Conservation (phyloP, 2,113 vertebrate genomes). For the Heteronetta atricapilla region DNA sequence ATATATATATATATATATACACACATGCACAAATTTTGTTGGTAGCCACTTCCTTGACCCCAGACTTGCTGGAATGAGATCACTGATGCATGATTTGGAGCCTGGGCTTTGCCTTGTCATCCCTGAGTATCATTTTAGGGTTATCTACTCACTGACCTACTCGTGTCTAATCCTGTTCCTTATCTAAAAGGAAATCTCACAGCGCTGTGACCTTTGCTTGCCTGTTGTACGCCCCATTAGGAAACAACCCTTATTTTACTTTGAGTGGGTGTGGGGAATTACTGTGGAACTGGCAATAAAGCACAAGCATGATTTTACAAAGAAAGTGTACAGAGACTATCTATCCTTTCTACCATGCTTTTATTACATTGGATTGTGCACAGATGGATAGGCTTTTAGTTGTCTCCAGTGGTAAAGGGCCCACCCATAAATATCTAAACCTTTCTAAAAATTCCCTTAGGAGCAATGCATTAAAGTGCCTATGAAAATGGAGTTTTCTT, state of each 20-base stretch:
- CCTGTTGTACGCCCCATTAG: neutral
- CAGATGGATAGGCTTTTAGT: slow-evolving; percentile 40
- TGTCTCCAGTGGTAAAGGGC: neutral
- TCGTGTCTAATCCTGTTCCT: slow-evolving; percentile 13
- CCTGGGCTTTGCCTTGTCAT: neutral
- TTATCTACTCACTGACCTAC: neutral
- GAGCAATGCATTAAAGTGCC: slow-evolving; percentile 30
- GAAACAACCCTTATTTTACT: neutral
- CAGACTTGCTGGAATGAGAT: neutral
- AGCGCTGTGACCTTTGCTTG: neutral
- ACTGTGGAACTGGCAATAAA: neutral
- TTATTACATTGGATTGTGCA: slow-evolving; percentile 34
- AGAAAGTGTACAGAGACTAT: neutral
- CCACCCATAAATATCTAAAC: slow-evolving; percentile 10
- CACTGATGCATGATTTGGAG: neutral
- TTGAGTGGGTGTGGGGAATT: neutral
- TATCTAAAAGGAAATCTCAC: neutral
- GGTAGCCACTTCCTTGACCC: neutral
- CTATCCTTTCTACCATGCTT: slow-evolving; percentile 1
- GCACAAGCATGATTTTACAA: neutral
- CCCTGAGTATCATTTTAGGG: neutral
- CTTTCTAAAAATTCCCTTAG: slow-evolving; percentile 45
- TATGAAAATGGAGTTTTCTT: slow-evolving; percentile 52
- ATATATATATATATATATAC: no score
- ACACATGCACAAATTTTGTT: neutral